A percentile compares a stretch with the other conserved stretches of the same genome.
Evolutionary conservation across 2,888 invertebrate genomes (phyloP).

Genomic region (Oligia strigilis): DNA sequence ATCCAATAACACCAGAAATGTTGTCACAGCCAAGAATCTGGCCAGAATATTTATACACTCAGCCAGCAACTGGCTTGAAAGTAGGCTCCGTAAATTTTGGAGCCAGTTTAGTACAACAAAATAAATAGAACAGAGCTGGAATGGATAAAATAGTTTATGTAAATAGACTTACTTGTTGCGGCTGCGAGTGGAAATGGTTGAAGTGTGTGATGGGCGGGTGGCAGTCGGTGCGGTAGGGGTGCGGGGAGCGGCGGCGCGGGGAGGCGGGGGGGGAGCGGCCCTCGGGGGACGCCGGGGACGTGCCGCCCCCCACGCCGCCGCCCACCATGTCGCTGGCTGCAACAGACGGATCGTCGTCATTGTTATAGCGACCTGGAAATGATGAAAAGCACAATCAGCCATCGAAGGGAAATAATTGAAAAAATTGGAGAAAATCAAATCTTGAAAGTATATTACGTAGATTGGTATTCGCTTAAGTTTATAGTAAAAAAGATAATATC

Average conservation of each 20-base stretch:
- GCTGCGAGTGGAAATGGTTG: conserved; percentile 98
- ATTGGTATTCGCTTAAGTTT: background rate
- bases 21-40: background rate
- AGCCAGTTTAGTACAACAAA: background rate
- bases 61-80: background rate
- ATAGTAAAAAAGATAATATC: background rate
- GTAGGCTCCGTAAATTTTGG: background rate
- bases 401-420: background rate
- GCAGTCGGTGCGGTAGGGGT: conserved; percentile 83
- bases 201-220: conserved; percentile 93
- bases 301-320: conserved; percentile 71
- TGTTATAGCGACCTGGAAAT: conserved; percentile 44
- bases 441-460: background rate
- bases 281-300: conserved; percentile 83
- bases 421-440: background rate
- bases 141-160: background rate
- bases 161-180: conserved; percentile 92
- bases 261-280: conserved; percentile 85
- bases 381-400: background rate
- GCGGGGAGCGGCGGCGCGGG: conserved; percentile 85
- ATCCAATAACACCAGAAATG: background rate
- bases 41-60: background rate
- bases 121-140: background rate
- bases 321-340: conserved; percentile 80
- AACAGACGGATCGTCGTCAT: conserved; percentile 30